Conservation (phyloP, 2,113 vertebrate species). For the Tinamus guttatus region DNA sequence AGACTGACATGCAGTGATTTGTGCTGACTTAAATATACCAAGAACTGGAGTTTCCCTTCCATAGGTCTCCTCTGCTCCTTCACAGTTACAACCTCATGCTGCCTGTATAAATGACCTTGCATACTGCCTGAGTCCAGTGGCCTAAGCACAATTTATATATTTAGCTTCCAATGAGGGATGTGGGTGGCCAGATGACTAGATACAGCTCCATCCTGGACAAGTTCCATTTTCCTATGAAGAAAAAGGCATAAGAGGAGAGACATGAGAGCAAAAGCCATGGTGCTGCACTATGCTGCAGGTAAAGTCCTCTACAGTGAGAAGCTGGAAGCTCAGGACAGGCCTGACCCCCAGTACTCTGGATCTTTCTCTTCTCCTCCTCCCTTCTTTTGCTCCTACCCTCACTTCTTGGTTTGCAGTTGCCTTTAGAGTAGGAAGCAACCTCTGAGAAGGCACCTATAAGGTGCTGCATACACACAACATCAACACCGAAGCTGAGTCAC, state of each 20-base stretch:
- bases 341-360: background rate
- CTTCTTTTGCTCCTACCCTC: background rate
- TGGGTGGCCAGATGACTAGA: background rate
- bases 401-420: background rate
- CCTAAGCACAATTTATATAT: background rate
- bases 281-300: background rate
- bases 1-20: slow-evolving; percentile 27
- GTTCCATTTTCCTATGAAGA: background rate
- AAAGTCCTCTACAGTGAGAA: background rate
- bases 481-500: background rate
- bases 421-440: background rate
- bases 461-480: background rate
- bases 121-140: background rate
- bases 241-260: background rate
- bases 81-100: background rate
- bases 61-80: background rate
- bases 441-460: background rate
- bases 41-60: background rate
- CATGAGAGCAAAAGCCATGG: background rate
- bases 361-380: background rate
- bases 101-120: background rate
- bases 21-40: slow-evolving; percentile 11
- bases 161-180: background rate
- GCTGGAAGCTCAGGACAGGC: background rate
- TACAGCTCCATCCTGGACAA: background rate